Conservation (phyloP, 2,888 invertebrate genomes). For the Melieria picta region DNA sequence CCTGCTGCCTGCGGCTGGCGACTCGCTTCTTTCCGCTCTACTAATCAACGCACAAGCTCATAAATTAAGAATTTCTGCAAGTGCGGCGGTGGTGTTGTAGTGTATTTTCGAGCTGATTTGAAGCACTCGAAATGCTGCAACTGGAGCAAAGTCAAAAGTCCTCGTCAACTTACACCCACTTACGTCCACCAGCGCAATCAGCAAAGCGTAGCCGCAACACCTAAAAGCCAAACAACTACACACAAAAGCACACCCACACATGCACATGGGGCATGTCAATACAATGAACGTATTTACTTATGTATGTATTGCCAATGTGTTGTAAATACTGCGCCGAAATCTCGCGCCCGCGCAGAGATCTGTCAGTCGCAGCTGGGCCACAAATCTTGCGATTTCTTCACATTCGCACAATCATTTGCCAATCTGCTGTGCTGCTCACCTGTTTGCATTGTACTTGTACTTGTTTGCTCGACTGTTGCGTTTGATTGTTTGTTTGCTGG, state of each 20-base stretch:
- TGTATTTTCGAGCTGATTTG: no score
- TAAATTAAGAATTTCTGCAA: conserved; percentile 27
- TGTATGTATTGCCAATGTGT: no score
- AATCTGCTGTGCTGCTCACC: not conserved
- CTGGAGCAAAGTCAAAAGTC: not conserved
- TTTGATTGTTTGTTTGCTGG: no score
- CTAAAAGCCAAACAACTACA: not conserved
- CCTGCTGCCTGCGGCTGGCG: not conserved
- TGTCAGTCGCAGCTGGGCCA: not conserved
- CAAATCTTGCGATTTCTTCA: conserved; percentile 15
- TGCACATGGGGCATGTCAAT: conserved; percentile 10
- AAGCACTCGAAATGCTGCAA: not conserved
- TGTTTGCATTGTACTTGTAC: not conserved
- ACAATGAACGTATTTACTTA: no score
- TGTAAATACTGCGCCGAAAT: no score
- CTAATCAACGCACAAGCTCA: conserved; percentile 18
- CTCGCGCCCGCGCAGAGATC: no score
- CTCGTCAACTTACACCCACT: conserved; percentile 1
- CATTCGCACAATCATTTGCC: conserved; percentile 8
- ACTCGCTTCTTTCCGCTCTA: conserved; percentile 22
- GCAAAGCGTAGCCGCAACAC: conserved; percentile 7
- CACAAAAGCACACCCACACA: not conserved
- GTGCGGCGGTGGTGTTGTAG: not conserved
- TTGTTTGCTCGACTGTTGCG: no score
- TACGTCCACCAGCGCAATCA: not conserved